Percentiles rank a stretch among this genome's conserved stretches.
These are phyloP conservation scores for Amphibalanus amphitrite DNA, from an alignment of 1,140 invertebrate genomes.

Conservation along the genomic window DNA sequence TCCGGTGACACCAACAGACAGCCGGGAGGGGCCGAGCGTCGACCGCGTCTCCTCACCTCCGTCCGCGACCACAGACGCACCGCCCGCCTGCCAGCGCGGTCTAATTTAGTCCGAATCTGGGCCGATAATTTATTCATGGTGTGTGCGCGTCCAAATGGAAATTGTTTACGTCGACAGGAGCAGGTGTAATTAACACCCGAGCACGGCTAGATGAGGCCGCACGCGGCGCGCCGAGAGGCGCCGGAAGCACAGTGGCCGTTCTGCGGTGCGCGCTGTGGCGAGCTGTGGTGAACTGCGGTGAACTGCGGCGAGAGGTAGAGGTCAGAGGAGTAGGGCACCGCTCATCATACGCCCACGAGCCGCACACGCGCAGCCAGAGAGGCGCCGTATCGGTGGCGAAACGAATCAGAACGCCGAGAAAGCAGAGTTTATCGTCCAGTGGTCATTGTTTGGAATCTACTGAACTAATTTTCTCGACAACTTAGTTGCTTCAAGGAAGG, in stretches of 20 bases:
- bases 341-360: not conserved
- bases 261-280: not conserved
- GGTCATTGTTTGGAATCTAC: no score
- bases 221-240: not conserved
- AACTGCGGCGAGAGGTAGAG: no score
- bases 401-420: not conserved
- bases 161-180: not conserved
- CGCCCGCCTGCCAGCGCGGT: not conserved
- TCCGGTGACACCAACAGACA: no score
- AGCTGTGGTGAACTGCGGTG: not conserved
- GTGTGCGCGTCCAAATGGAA: not conserved
- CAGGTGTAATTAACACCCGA: not conserved
- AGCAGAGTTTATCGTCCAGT: no score
- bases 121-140: not conserved
- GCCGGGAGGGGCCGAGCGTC: no score
- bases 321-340: no score
- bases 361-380: not conserved
- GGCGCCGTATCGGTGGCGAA: no score
- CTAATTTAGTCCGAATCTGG: not conserved
- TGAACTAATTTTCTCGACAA: no score
- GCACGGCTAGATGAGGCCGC: not conserved
- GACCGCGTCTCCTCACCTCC: no score
- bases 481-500: not conserved
- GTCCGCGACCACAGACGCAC: no score
- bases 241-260: not conserved